Percentiles rank a stretch among this genome's conserved stretches.
Evolutionary conservation across 1,140 invertebrate species (phyloP).

Genomic region (Popillia japonica): DNA sequence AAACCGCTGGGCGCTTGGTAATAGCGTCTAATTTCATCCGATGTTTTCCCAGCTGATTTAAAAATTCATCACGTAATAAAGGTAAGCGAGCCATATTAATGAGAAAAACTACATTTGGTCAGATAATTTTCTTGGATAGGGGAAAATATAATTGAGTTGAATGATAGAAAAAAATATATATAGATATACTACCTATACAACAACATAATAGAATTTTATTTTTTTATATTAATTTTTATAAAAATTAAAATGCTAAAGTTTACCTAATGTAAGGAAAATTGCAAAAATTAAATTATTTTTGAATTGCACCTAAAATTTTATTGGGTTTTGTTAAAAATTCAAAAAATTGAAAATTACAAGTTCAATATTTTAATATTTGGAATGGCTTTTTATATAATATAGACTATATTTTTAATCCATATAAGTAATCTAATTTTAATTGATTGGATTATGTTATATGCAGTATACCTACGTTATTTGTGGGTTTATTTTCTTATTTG

Average conservation of each 20-base stretch:
- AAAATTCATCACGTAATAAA: conserved; percentile 27
- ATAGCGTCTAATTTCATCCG: conserved; percentile 1
- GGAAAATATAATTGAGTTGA: neutral
- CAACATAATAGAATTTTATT: neutral
- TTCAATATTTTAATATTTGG: too few relatives aligned
- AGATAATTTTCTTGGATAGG: conserved; percentile 25
- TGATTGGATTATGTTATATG: too few relatives aligned
- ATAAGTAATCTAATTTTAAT: too few relatives aligned
- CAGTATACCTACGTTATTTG: too few relatives aligned
- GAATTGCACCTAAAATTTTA: too few relatives aligned
- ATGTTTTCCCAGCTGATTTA: conserved; percentile 28
- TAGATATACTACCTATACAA: neutral
- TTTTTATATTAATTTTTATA: neutral
- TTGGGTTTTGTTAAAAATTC: too few relatives aligned
- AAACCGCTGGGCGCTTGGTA: neutral
- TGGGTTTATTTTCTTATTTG: too few relatives aligned
- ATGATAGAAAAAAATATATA: neutral
- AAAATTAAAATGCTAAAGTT: neutral
- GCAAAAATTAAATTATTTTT: too few relatives aligned
- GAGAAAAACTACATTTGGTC: conserved; percentile 26
- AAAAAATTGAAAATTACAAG: too few relatives aligned
- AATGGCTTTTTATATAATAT: too few relatives aligned
- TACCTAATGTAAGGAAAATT: neutral
- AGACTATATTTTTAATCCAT: too few relatives aligned
- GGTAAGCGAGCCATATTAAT: neutral